Evolutionary conservation across 2,797 vertebrate species (phyloP).

Genomic region (Falco columbarius): DNA sequence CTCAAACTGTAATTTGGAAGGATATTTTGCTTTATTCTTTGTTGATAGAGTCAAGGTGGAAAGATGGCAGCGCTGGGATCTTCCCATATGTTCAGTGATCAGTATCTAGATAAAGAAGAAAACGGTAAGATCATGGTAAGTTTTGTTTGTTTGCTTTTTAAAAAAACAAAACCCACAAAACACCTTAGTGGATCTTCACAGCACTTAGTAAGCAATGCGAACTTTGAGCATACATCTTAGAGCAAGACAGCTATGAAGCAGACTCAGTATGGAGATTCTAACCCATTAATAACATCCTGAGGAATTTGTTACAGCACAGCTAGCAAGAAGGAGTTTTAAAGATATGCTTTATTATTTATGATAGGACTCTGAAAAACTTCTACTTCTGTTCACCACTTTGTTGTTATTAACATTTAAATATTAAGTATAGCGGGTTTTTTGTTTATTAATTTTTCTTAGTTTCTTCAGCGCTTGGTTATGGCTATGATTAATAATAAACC

Average conservation of each 20-base stretch:
- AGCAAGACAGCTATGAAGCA: neutral
- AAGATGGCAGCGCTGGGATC: constrained; percentile 94
- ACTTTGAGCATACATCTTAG: neutral
- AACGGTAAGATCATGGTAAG: constrained; percentile 94
- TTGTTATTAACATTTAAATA: neutral
- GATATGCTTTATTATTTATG: neutral
- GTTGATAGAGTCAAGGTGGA: constrained; percentile 82
- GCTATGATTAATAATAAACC: neutral
- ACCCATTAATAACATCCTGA: neutral
- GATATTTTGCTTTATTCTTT: neutral
- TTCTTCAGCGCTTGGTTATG: neutral
- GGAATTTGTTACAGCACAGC: neutral
- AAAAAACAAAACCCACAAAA: neutral
- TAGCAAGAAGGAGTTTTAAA: neutral
- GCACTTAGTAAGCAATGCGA: neutral
- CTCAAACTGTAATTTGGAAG: neutral
- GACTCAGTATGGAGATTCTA: neutral
- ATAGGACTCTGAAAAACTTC: neutral
- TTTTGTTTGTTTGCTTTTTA: neutral
- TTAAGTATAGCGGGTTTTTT: rapidly evolving
- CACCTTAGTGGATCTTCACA: neutral
- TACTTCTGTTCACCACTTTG: neutral
- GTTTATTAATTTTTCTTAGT: neutral
- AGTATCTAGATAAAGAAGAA: constrained; percentile 98
- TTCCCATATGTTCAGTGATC: constrained; percentile 96